Base-by-base conservation (phyloP, 2,888 invertebrate species). In the Thysanoteuthis rhombus region DNA sequence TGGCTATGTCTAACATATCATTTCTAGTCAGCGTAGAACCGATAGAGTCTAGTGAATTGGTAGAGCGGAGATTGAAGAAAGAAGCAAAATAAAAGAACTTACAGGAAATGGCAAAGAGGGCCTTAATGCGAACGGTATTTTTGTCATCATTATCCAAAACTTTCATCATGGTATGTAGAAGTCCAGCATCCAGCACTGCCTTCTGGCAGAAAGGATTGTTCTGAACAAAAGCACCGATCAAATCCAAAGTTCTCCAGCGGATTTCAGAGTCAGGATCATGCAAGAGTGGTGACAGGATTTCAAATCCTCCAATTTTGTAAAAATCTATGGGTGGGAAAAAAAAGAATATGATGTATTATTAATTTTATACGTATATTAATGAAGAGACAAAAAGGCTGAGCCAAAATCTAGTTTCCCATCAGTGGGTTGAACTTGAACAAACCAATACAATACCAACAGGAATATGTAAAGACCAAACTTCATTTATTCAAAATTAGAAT, bases 191-290 rank as follows among this genome's bases (percentile, higher is more conserved):
- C 12, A 98, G 95, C 2, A 96, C 94, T n/a, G 98, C 98, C 45
- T 98, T 97, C 97, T 99, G 99, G 95, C 98, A 98, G 96, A 98
- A 98, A 0, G 98, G 98, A 97, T 99, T 99, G 97, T 99, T 99
- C 97, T 99, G 99, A 75, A 98, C 98, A 94, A 98, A 97, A 95
- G 98, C 98, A 0, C 98, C 99, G 5, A 99, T 97, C 32, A 99
- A 97, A 47, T 98, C 97, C 28, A 98, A 98, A 4, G 98, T 98
- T 89, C 97, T 97, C 94, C 98, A 97, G 75, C 98, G 97, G 0
- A 99, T 97, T 38, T 97, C 97, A 0, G 97, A 97, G 95, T 98
- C 98, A 12, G 97, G 97, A 45, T 98, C 98, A 94, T 98, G 97
- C 47, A 98, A 97, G 96, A 98, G 98, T 0, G 98, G 97, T 0